These are phyloP conservation scores for Anguilla anguilla DNA, from an alignment of 2,797 vertebrate species.

Conservation along the genomic window DNA sequence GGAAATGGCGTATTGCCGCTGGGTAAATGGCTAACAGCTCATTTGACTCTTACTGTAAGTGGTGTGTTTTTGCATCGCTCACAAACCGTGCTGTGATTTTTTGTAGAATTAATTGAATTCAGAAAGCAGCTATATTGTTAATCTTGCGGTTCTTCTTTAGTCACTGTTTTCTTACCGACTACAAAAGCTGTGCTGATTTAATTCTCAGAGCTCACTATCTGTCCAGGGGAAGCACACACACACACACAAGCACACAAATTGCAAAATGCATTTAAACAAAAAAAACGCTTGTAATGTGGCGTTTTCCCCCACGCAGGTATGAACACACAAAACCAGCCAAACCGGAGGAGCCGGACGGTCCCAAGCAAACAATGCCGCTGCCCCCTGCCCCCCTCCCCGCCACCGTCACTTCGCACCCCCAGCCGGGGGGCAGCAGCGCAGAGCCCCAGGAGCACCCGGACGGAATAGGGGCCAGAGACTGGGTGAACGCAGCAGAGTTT, in stretches of 20 bases:
- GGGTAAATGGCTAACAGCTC: too few relatives aligned
- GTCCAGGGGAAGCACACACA: too few relatives aligned
- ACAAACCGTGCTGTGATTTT: too few relatives aligned
- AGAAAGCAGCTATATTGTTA: too few relatives aligned
- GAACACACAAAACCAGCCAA: constrained; percentile 90
- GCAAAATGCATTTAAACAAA: background rate
- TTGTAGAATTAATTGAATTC: too few relatives aligned
- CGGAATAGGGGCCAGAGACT: constrained; percentile 81
- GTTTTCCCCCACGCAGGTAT: constrained; percentile 70
- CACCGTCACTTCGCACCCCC: constrained; percentile 64
- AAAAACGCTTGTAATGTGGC: background rate
- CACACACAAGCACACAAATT: background rate
- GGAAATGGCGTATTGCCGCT: too few relatives aligned
- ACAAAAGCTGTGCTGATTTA: background rate
- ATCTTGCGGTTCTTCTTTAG: background rate
- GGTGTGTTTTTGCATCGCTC: too few relatives aligned
- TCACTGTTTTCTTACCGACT: background rate
- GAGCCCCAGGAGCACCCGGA: constrained; percentile 48
- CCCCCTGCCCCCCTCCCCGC: constrained; percentile 69
- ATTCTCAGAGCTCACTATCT: background rate
- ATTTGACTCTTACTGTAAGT: too few relatives aligned
- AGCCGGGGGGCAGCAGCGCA: constrained; percentile 58
- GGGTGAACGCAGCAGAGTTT: constrained; percentile 96
- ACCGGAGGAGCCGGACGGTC: constrained; percentile 76
- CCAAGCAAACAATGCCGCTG: constrained; percentile 67